These are phyloP conservation scores for Plestiodon gilberti DNA, from an alignment of 2,113 vertebrate genomes.

Conservation along the genomic window DNA sequence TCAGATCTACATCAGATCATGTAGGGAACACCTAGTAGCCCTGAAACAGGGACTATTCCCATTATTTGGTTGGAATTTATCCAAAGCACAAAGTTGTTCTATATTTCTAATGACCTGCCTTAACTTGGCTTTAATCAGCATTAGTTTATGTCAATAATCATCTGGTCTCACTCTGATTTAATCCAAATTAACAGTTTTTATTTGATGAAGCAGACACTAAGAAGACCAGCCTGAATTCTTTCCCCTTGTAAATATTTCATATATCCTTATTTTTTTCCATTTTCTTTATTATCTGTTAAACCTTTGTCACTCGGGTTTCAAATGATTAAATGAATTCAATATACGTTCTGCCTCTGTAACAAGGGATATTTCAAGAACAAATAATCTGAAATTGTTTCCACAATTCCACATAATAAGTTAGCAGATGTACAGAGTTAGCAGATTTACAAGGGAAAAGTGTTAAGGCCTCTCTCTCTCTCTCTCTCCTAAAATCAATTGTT, in stretches of 20 bases:
- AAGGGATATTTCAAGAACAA: neutral
- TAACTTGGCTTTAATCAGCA: constrained; percentile 28
- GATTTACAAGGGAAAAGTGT: neutral
- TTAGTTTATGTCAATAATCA: constrained; percentile 15
- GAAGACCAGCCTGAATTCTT: neutral
- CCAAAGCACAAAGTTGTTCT: neutral
- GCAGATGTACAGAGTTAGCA: neutral
- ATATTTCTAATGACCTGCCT: neutral
- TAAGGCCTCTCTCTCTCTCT: too few relatives aligned
- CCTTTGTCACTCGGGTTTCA: neutral
- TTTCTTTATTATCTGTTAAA: constrained; percentile 19
- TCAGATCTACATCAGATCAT: neutral
- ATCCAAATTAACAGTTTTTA: constrained; percentile 12
- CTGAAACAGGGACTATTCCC: neutral
- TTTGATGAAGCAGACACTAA: neutral
- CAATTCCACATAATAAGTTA: neutral
- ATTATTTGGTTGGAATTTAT: neutral
- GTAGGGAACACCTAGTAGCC: neutral
- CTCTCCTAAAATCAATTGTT: neutral
- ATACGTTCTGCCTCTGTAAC: neutral
- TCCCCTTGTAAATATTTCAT: neutral
- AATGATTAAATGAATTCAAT: constrained; percentile 1
- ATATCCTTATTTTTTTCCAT: neutral
- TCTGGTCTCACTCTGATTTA: constrained; percentile 19
- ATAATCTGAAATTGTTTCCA: neutral